Evolutionary conservation across 2,797 vertebrate genomes (phyloP).

Genomic region (Hapalemur alaotrensis): DNA sequence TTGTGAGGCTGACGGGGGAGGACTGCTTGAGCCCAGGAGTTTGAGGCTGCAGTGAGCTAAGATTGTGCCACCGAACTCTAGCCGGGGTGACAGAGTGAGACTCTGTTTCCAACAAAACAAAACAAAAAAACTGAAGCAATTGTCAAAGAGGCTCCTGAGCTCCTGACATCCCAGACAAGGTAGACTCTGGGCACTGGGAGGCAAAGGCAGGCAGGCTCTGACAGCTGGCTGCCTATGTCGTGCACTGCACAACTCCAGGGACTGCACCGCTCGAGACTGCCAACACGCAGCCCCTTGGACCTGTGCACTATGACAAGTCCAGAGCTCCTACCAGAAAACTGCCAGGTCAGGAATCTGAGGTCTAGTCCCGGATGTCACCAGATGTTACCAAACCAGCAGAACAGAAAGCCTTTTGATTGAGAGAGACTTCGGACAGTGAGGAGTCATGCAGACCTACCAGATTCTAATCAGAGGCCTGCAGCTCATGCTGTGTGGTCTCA

Average conservation of each 20-base stretch:
- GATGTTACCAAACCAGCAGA: neutral
- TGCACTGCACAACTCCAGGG: neutral
- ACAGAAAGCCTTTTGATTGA: neutral
- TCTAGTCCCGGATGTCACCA: neutral
- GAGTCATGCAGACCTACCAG: neutral
- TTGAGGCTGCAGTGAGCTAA: too few species aligned
- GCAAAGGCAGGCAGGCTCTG: neutral
- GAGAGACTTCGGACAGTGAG: neutral
- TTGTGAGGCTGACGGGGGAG: too few species aligned
- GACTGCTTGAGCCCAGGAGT: too few species aligned
- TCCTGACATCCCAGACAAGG: neutral
- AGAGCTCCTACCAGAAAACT: neutral
- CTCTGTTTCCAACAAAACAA: too few species aligned
- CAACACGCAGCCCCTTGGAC: neutral
- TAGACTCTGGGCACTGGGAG: fast-evolving
- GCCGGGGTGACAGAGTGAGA: too few species aligned
- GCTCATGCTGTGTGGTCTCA: neutral
- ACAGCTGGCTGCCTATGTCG: too few species aligned
- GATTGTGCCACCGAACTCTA: too few species aligned
- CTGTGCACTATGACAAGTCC: neutral
- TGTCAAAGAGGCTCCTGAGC: neutral
- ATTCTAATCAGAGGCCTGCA: neutral
- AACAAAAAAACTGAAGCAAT: too few species aligned
- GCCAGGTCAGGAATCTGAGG: neutral
- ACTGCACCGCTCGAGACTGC: neutral